These are phyloP conservation scores for Venusia cambrica DNA, from an alignment of 2,888 invertebrate species.

Conservation along the genomic window DNA sequence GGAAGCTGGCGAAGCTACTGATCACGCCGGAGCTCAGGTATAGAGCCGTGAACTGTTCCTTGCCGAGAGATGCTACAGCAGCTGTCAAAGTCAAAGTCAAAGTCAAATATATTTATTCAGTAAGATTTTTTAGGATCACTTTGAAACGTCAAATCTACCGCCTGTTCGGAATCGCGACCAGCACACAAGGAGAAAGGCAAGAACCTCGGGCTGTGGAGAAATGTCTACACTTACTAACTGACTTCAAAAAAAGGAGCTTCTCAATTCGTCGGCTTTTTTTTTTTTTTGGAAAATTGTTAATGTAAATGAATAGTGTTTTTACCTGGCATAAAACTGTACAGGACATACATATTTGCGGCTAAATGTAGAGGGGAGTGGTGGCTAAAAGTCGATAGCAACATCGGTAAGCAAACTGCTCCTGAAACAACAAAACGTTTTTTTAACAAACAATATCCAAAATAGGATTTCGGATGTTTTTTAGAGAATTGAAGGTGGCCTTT, in stretches of 20 bases:
- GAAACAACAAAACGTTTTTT: constrained; percentile 23
- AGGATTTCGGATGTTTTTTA: too few relatives aligned
- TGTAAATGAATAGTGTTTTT: too few relatives aligned
- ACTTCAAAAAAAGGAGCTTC: too few relatives aligned
- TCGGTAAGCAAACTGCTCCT: constrained; percentile 90
- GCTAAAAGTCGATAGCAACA: constrained; percentile 97
- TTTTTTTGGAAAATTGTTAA: too few relatives aligned
- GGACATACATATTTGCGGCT: constrained; percentile 97
- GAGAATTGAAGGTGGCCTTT: too few relatives aligned
- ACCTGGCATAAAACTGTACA: constrained; percentile 90
- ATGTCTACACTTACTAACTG: too few relatives aligned
- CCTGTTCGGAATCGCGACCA: too few relatives aligned
- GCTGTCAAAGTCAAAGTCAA: constrained; percentile 56
- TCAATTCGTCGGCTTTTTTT: too few relatives aligned
- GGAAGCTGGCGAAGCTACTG: constrained; percentile 91
- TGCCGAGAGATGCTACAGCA: constrained; percentile 88
- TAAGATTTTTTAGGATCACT: too few relatives aligned
- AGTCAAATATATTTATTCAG: constrained; percentile 4
- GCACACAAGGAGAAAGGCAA: too few relatives aligned
- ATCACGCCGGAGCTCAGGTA: constrained; percentile 94
- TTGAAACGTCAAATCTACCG: too few relatives aligned
- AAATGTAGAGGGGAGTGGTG: constrained; percentile 94
- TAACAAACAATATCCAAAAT: neutral
- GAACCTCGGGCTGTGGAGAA: too few relatives aligned
- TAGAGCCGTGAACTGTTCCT: constrained; percentile 95